These are phyloP conservation scores for Panopea generosa DNA, from an alignment of 2,888 invertebrate species.

Conservation along the genomic window DNA sequence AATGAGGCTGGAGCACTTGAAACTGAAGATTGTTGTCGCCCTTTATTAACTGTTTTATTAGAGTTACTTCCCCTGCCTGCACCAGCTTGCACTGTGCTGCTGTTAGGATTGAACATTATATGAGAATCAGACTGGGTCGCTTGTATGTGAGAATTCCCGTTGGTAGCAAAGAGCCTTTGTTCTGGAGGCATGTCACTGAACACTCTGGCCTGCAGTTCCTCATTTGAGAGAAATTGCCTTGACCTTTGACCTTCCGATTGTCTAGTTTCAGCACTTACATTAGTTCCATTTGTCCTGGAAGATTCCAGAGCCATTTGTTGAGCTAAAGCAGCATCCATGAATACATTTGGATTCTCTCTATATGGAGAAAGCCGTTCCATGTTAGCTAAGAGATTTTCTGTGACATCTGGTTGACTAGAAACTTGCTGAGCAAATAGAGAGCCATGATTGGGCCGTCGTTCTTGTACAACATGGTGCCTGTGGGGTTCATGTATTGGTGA, in stretches of 20 bases:
- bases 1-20: conserved; percentile 47
- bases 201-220: conserved; percentile 1
- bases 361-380: conserved; percentile 51
- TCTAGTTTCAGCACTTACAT: conserved; percentile 10
- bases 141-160: conserved; percentile 4
- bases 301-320: conserved; percentile 42
- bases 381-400: conserved; percentile 47
- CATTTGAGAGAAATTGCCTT: conserved; percentile 16
- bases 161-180: conserved; percentile 51
- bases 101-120: conserved; percentile 34
- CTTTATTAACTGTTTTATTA: conserved; percentile 15
- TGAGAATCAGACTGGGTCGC: conserved; percentile 33
- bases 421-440: conserved; percentile 42
- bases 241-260: conserved; percentile 22
- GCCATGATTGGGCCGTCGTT: conserved; percentile 41
- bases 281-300: conserved; percentile 39
- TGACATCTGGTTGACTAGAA: conserved; percentile 33
- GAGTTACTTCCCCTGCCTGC: conserved; percentile 28
- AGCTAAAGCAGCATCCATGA: conserved; percentile 8
- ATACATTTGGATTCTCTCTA: conserved; percentile 52
- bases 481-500: conserved; percentile 9
- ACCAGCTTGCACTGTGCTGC: not conserved
- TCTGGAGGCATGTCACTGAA: conserved; percentile 50
- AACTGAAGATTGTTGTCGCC: conserved; percentile 29
- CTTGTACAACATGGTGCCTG: conserved; percentile 6